phyloP scores from a whole-genome alignment of 2,888 invertebrate species.

The Apamea epomidion region DNA sequence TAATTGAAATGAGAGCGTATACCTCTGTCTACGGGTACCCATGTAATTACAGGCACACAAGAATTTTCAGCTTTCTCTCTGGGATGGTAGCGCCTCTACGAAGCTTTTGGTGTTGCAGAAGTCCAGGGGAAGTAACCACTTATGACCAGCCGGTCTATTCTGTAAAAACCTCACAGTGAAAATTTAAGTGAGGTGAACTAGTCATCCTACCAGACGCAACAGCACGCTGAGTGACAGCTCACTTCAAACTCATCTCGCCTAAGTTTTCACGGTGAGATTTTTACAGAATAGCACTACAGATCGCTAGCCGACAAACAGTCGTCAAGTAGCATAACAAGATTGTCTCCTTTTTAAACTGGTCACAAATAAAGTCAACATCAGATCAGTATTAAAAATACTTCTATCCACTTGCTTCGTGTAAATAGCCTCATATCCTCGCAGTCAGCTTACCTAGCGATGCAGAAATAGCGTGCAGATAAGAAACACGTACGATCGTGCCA shows the following conservation, averaged over 20 bases:
- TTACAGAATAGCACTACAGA: no score
- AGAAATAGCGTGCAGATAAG: constrained; percentile 46
- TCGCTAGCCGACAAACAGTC: neutral
- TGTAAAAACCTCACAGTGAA: no score
- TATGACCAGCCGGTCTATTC: neutral
- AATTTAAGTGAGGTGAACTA: no score
- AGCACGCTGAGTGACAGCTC: no score
- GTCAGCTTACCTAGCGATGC: constrained; percentile 33
- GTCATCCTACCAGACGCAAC: no score
- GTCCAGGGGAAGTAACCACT: neutral
- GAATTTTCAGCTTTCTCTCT: neutral
- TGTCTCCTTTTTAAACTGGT: neutral
- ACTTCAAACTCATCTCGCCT: no score
- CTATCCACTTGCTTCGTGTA: neutral
- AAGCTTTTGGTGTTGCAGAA: neutral
- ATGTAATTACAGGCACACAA: neutral
- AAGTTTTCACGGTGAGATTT: no score
- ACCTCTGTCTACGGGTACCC: neutral
- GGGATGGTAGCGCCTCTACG: neutral
- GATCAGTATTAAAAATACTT: neutral
- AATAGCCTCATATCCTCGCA: constrained; percentile 12
- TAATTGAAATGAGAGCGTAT: neutral
- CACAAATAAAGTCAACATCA: neutral
- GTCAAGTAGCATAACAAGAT: neutral
- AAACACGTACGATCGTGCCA: constrained; percentile 39